Percentiles rank a stretch among this genome's conserved stretches.
Evolutionary conservation across 2,888 invertebrate genomes (phyloP).

Genomic region (Alentia gelatinosa): DNA sequence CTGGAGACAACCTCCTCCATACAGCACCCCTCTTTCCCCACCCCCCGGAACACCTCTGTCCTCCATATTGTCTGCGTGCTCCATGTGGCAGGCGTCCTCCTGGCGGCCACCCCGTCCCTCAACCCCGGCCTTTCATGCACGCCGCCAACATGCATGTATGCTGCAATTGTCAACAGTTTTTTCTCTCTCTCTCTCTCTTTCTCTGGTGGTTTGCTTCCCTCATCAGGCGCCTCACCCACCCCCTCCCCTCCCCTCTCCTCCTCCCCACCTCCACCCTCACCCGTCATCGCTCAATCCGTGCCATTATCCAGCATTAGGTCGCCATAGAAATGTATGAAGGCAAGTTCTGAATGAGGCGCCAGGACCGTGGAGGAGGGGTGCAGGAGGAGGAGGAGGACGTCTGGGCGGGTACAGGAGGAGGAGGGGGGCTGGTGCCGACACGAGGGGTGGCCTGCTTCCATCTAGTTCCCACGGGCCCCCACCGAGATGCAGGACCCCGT

Average conservation of each 20-base stretch:
- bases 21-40: background rate
- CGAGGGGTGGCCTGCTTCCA: background rate
- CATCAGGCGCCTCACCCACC: background rate
- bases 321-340: conserved; percentile 48
- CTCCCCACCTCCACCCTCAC: background rate
- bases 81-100: background rate
- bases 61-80: background rate
- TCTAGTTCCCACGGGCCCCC: conserved; percentile 11
- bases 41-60: background rate
- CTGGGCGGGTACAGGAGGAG: background rate
- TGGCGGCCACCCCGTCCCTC: background rate
- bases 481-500: background rate
- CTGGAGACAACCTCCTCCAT: background rate
- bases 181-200: background rate
- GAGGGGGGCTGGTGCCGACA: background rate
- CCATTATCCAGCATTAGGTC: conserved; percentile 48
- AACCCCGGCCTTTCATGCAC: background rate
- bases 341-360: background rate
- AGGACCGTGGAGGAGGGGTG: background rate
- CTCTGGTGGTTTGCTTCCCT: background rate
- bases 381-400: background rate
- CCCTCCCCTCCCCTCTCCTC: background rate
- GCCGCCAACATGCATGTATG: conserved; percentile 14
- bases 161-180: conserved; percentile 30
- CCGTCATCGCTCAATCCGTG: conserved; percentile 48